A percentile compares a stretch with the other conserved stretches of the same genome.
These are phyloP conservation scores for Saxidomus purpurata DNA, from an alignment of 1,140 invertebrate genomes.

Conservation along the genomic window DNA sequence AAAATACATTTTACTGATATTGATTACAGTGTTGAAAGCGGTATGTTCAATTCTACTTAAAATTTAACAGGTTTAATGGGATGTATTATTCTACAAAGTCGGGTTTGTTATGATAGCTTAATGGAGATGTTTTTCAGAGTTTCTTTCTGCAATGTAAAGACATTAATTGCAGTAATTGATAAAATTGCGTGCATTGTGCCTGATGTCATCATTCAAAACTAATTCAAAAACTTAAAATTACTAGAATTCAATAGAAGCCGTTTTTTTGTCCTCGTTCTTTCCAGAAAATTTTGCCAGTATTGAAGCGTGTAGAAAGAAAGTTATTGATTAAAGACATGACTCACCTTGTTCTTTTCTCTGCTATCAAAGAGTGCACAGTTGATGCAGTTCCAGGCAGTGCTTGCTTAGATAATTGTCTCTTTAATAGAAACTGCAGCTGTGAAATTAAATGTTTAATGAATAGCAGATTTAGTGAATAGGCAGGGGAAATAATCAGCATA, in stretches of 20 bases:
- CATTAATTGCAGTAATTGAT: not conserved
- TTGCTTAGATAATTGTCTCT: not conserved
- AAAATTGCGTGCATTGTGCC: not conserved
- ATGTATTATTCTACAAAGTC: too few species aligned
- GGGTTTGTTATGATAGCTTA: not conserved
- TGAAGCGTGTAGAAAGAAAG: not conserved
- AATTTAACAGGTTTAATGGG: too few species aligned
- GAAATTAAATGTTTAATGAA: too few species aligned
- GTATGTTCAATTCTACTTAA: too few species aligned
- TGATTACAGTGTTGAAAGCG: too few species aligned
- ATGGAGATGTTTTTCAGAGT: not conserved
- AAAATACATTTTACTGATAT: too few species aligned
- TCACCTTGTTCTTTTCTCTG: not conserved
- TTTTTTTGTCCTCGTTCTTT: not conserved
- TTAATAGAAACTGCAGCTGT: not conserved
- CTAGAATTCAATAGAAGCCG: not conserved
- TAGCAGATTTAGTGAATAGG: too few species aligned
- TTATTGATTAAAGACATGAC: conserved; percentile 10
- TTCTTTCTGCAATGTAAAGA: not conserved
- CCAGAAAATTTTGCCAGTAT: not conserved
- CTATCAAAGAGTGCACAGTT: not conserved
- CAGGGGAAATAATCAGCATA: too few species aligned
- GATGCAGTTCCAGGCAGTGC: not conserved
- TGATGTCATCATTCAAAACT: not conserved
- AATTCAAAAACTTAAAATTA: not conserved